A percentile compares a stretch with the other conserved stretches of the same genome.
Conservation (phyloP, 1,140 invertebrate species). For the Danaus melanippus region DNA sequence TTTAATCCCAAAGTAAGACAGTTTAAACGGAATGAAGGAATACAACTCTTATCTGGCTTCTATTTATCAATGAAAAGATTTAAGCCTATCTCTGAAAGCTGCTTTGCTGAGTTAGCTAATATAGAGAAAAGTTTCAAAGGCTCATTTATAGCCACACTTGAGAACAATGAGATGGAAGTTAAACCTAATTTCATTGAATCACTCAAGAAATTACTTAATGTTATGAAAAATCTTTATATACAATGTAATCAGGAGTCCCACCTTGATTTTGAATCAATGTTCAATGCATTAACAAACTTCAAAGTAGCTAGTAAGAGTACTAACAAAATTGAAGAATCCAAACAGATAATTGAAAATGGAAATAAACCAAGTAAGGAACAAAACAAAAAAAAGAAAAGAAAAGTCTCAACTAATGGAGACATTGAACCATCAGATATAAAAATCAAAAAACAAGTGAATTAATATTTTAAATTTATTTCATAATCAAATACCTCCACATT, state of each 20-base stretch:
- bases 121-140: slow-evolving; percentile 42
- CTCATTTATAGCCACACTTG: slow-evolving; percentile 28
- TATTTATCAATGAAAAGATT: slow-evolving; percentile 72
- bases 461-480: too few species aligned
- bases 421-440: slow-evolving; percentile 34
- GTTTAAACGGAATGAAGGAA: slow-evolving; percentile 76
- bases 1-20: slow-evolving; percentile 75
- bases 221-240: slow-evolving; percentile 52
- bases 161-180: slow-evolving; percentile 37
- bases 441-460: slow-evolving; percentile 16
- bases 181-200: slow-evolving; percentile 52
- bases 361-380: slow-evolving; percentile 37
- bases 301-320: slow-evolving; percentile 33
- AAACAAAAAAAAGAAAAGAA: slow-evolving; percentile 51
- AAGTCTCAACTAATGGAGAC: slow-evolving; percentile 33
- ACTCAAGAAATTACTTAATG: slow-evolving; percentile 52
- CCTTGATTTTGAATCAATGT: slow-evolving; percentile 44
- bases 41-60: slow-evolving; percentile 76
- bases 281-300: slow-evolving; percentile 31
- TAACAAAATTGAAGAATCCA: slow-evolving; percentile 20
- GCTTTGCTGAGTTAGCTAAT: slow-evolving; percentile 26
- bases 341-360: slow-evolving; percentile 25
- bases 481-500: too few species aligned
- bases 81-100: slow-evolving; percentile 33
- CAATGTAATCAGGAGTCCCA: slow-evolving; percentile 34